Conservation (phyloP, 1,140 invertebrate genomes). For the Sycobia sp. region DNA sequence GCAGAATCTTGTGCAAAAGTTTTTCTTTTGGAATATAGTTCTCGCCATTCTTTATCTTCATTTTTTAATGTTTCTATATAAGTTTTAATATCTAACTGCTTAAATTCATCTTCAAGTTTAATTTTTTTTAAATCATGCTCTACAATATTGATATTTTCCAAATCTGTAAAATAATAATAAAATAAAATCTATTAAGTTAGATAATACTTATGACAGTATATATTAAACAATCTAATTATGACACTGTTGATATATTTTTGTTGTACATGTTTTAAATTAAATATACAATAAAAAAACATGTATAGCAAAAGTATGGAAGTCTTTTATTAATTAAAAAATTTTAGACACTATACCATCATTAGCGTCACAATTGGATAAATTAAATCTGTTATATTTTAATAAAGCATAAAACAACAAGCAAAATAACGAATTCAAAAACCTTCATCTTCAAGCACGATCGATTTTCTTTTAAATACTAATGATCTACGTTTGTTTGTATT, state of each 20-base stretch:
- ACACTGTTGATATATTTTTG: too few species aligned
- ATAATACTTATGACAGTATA: neutral
- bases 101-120: conserved; percentile 7
- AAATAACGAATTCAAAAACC: too few species aligned
- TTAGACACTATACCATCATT: too few species aligned
- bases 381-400: too few species aligned
- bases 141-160: neutral
- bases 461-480: conserved; percentile 40
- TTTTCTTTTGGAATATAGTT: conserved; percentile 41
- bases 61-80: conserved; percentile 43
- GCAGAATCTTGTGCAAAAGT: conserved; percentile 27
- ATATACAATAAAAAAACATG: neutral
- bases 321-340: too few species aligned
- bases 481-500: conserved; percentile 43
- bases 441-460: conserved; percentile 12
- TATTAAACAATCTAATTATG: too few species aligned
- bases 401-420: too few species aligned
- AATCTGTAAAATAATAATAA: conserved; percentile 3
- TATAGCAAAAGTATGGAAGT: neutral
- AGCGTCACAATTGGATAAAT: too few species aligned
- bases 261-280: too few species aligned
- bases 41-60: conserved; percentile 46
- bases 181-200: neutral
- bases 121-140: conserved; percentile 5
- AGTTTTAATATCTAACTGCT: conserved; percentile 40